These are phyloP conservation scores for Brachyopa scutellaris DNA, from an alignment of 2,888 invertebrate species.

Conservation along the genomic window DNA sequence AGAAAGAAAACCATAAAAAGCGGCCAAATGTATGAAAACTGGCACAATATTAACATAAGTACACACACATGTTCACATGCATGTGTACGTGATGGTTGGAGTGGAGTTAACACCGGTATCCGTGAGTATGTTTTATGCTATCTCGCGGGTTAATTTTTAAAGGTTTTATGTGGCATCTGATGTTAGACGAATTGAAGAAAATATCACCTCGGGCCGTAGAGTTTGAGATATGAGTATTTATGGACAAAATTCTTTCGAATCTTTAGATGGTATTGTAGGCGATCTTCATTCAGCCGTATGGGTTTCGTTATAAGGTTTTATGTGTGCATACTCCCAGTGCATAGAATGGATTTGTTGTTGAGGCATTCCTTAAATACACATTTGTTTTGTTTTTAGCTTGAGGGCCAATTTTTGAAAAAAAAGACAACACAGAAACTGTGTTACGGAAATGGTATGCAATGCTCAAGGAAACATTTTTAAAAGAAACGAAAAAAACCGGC, in stretches of 20 bases:
- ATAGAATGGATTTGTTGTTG: too few species aligned
- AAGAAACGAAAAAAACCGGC: too few species aligned
- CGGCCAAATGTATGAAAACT: slow-evolving; percentile 37
- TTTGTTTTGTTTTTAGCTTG: too few species aligned
- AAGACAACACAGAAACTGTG: too few species aligned
- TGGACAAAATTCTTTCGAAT: slow-evolving; percentile 13
- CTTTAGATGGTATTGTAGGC: too few species aligned
- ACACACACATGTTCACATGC: slow-evolving; percentile 7
- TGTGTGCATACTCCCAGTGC: too few species aligned
- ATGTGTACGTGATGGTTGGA: neutral
- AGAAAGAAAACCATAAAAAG: slow-evolving; percentile 21
- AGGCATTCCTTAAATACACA: too few species aligned
- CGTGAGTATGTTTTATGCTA: slow-evolving; percentile 18
- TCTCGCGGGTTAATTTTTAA: slow-evolving; percentile 11
- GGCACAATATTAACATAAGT: slow-evolving; percentile 68
- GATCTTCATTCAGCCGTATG: neutral
- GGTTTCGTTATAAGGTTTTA: slow-evolving; percentile 12
- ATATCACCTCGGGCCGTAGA: slow-evolving; percentile 22
- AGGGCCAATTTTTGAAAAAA: too few species aligned
- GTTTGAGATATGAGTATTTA: slow-evolving; percentile 23
- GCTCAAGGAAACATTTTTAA: too few species aligned
- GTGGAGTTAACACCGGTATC: slow-evolving; percentile 10
- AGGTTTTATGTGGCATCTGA: slow-evolving; percentile 34
- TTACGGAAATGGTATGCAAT: too few species aligned
- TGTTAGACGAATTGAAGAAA: slow-evolving; percentile 18